Evolutionary conservation across 2,113 vertebrate genomes (phyloP), one percentile per base, ranked within the genome.

Genomic region (Antennarius striatus): DNA sequence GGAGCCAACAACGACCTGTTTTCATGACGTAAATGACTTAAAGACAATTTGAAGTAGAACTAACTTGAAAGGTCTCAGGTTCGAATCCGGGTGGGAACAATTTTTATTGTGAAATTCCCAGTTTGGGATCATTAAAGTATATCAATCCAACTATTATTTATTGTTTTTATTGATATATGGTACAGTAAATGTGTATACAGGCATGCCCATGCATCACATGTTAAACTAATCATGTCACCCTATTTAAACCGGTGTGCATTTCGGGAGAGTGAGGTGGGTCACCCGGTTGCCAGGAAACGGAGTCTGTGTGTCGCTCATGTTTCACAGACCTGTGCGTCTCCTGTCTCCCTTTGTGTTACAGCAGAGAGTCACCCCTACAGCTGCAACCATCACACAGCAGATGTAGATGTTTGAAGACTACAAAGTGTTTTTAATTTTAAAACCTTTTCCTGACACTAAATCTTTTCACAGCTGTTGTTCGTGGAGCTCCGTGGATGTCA

Each of bases 241-340:
- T 4, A 4, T 75, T 70, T 60, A 50, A 58, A 58, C 77, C 5
- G 86, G 89, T 88, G 76, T 89, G 59, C 62, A n/a, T 87, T 88
- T 88, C 89, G 78, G 82, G 48, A 68, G 71, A 72, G 69, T 71
- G 79, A 82, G 75, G 57, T 70, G 70, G 73, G 42, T 66, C 81
- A 72, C 39, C 40, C 46, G 71, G 88, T 90, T 89, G 82, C 89
- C 53, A 56, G 75, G 89, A 30, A 68, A 90, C 88, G 60, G 54
- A 60, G 77, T 86, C 77, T 85, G 62, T 57, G 55, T 73, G 65
- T 63, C 6, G 68, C 77, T 90, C 86, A 68, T 74, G 68, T 90
- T 91, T 84, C 88, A 73, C 72, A 68, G 58, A 46, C 79, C 68
- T 65, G 57, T 55, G 51, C 57, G 50, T 70, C 75, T 63, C 10